A percentile compares a stretch with the other conserved stretches of the same genome.
These are phyloP conservation scores for Panagrolaimus sp. DNA, from an alignment of 1,140 invertebrate species.

Conservation along the genomic window DNA sequence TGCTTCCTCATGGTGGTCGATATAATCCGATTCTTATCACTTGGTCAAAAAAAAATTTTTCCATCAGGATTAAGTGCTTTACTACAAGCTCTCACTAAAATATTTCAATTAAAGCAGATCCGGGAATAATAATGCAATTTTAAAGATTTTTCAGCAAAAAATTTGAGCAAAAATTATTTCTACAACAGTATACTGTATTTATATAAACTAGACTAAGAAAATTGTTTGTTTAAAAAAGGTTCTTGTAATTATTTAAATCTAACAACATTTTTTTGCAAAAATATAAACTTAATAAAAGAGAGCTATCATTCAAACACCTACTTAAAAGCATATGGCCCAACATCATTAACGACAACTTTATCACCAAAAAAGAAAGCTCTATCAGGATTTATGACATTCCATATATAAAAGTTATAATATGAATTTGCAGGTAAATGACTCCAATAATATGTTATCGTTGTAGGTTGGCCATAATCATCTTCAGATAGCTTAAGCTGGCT, in stretches of 20 bases:
- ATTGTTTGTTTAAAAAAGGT: too few relatives aligned
- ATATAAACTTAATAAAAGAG: too few relatives aligned
- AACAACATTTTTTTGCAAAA: too few relatives aligned
- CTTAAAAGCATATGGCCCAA: slow-evolving; percentile 4
- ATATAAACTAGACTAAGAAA: too few relatives aligned
- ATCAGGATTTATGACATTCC: slow-evolving; percentile 7
- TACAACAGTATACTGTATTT: too few relatives aligned
- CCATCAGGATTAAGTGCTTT: background rate
- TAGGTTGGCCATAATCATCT: background rate
- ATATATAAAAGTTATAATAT: background rate
- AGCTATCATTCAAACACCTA: too few relatives aligned
- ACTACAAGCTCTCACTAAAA: background rate
- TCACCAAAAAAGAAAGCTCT: background rate
- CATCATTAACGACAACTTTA: background rate
- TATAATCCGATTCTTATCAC: too few relatives aligned
- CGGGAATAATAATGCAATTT: too few relatives aligned
- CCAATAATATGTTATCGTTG: background rate
- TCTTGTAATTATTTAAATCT: too few relatives aligned
- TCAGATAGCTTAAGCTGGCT: background rate
- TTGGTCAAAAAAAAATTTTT: background rate
- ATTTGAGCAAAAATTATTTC: background rate
- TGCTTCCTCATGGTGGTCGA: too few relatives aligned
- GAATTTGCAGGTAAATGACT: background rate
- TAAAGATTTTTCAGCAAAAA: too few relatives aligned
- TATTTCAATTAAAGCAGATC: background rate